These are phyloP conservation scores for Uropsilus gracilis DNA, from an alignment of 2,113 vertebrate species.

Conservation along the genomic window DNA sequence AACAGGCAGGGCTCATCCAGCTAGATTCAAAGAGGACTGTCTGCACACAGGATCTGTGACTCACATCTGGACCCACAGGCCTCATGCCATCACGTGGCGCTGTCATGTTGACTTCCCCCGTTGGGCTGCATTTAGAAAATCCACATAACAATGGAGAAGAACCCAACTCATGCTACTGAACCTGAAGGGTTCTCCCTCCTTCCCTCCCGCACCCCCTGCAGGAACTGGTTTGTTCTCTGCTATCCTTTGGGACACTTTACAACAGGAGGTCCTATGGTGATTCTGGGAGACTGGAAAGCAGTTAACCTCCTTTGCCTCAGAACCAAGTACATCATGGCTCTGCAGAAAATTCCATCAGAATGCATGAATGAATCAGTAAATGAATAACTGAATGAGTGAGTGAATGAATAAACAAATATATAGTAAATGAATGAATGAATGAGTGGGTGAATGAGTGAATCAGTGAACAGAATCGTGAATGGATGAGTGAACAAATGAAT, in stretches of 20 bases:
- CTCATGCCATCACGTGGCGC: fast-evolving
- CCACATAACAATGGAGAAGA: fast-evolving
- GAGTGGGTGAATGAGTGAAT: neutral
- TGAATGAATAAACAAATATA: no score
- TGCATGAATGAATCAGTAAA: no score
- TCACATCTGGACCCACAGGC: neutral
- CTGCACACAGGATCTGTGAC: neutral
- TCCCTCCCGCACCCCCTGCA: neutral
- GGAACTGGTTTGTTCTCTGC: fast-evolving
- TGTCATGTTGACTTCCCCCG: neutral
- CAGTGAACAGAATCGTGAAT: no score
- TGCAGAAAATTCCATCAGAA: neutral
- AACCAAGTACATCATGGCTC: fast-evolving
- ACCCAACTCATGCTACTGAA: fast-evolving
- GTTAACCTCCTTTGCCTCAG: no score
- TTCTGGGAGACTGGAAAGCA: neutral
- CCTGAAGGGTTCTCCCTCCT: fast-evolving
- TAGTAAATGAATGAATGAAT: no score
- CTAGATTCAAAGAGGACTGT: neutral
- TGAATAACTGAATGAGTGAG: no score
- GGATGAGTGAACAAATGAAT: neutral
- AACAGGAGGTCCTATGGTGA: fast-evolving
- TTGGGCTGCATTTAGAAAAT: neutral
- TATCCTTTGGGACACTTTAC: neutral
- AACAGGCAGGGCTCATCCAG: neutral